These are phyloP conservation scores for Emydura subglobosa DNA, from an alignment of 2,113 vertebrate species.

Conservation along the genomic window DNA sequence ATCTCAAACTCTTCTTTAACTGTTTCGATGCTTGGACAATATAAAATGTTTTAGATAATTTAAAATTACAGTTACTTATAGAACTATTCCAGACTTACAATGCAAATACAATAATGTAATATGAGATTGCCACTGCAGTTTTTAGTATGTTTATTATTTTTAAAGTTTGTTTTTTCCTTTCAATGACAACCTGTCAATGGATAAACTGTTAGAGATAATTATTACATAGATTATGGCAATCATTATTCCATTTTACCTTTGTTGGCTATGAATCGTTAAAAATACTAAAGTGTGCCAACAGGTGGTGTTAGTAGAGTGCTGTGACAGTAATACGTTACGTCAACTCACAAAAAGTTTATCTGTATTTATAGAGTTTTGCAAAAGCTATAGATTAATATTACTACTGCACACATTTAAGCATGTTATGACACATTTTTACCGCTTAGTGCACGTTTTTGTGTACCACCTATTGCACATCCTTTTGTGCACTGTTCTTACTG, in stretches of 20 bases:
- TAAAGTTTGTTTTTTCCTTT: neutral
- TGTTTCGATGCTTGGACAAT: neutral
- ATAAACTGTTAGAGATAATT: neutral
- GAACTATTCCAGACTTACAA: neutral
- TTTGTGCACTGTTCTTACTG: neutral
- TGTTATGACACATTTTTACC: neutral
- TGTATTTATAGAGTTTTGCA: constrained; percentile 35
- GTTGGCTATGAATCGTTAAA: constrained; percentile 1
- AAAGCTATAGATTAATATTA: constrained; percentile 13
- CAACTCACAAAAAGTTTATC: neutral
- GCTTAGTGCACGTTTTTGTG: neutral
- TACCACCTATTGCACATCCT: neutral
- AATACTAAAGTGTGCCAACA: constrained; percentile 4
- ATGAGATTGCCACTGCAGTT: neutral
- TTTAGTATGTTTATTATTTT: neutral
- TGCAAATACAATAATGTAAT: neutral
- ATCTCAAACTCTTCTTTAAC: neutral
- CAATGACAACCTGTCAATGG: neutral
- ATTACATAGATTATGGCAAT: neutral
- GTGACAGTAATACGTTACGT: neutral
- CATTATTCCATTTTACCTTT: constrained; percentile 16
- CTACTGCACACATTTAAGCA: neutral
- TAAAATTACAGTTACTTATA: neutral
- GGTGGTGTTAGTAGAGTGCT: neutral
- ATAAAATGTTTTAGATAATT: constrained; percentile 17